phyloP scores from a whole-genome alignment of 2,888 invertebrate species.

The Osmoderma eremita region DNA sequence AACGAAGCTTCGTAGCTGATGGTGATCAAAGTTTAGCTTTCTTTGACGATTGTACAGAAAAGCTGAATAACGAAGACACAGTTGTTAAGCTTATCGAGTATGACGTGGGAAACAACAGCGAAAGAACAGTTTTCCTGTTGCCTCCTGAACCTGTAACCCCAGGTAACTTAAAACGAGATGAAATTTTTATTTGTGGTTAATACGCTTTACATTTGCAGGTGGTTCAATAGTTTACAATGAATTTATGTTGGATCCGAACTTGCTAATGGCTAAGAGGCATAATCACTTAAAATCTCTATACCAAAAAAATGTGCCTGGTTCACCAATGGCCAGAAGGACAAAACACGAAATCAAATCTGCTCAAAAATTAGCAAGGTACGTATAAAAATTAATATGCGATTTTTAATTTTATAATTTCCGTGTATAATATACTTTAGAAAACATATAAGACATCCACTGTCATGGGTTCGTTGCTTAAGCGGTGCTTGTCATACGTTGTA shows the following conservation, averaged over 20 bases:
- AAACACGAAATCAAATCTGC: slow-evolving; percentile 95
- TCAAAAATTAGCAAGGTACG: slow-evolving; percentile 78
- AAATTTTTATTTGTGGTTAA: too few species aligned
- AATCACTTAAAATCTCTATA: slow-evolving; percentile 59
- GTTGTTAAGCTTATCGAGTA: slow-evolving; percentile 80
- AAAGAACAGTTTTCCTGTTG: slow-evolving; percentile 93
- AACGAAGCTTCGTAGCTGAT: slow-evolving; percentile 98
- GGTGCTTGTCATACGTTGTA: slow-evolving; percentile 93
- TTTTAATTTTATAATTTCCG: neutral
- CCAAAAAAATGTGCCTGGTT: slow-evolving; percentile 72
- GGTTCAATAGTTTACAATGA: slow-evolving; percentile 68
- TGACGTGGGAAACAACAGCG: slow-evolving; percentile 82
- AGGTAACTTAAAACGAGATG: slow-evolving; percentile 50
- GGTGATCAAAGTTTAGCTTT: slow-evolving; percentile 95
- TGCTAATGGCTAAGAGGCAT: slow-evolving; percentile 64
- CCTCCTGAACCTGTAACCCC: slow-evolving; percentile 83
- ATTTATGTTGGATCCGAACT: slow-evolving; percentile 71
- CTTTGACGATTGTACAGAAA: slow-evolving; percentile 97
- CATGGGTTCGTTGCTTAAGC: slow-evolving; percentile 92
- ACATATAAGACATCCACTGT: slow-evolving; percentile 70
- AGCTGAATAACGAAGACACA: slow-evolving; percentile 70
- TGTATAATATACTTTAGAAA: slow-evolving; percentile 51
- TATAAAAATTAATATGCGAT: neutral
- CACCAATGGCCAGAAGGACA: slow-evolving; percentile 92
- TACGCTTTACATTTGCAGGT: slow-evolving; percentile 57